phyloP scores from a whole-genome alignment of 2,113 vertebrate genomes.

The Salvelinus sp. region DNA sequence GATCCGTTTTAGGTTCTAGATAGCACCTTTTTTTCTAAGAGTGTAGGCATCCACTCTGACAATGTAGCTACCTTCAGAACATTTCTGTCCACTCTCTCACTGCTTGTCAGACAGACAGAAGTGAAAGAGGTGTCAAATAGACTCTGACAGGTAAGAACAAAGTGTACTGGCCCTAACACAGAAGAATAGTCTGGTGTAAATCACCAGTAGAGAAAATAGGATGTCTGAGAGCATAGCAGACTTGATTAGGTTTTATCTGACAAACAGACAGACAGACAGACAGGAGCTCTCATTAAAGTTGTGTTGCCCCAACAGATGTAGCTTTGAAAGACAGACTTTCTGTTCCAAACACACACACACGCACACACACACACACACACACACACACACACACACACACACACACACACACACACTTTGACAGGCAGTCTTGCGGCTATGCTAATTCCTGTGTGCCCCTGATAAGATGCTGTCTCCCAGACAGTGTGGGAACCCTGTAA shows the following conservation, averaged over 20 bases:
- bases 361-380: conserved; percentile 17
- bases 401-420: conserved; percentile 12
- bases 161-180: background rate
- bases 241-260: conserved; percentile 25
- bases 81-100: too few species aligned
- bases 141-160: too few species aligned
- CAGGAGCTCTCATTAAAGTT: conserved; percentile 30
- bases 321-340: background rate
- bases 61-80: background rate
- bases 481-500: conserved; percentile 55
- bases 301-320: too few species aligned
- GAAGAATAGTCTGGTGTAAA: background rate
- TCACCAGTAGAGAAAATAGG: background rate
- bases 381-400: conserved; percentile 12
- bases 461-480: conserved; percentile 44
- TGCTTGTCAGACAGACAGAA: background rate
- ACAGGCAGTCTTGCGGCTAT: background rate
- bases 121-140: background rate
- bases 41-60: background rate
- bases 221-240: conserved; percentile 15
- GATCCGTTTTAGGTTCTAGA: too few species aligned
- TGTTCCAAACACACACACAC: conserved; percentile 17
- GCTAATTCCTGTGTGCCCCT: conserved; percentile 46
- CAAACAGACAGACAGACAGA: background rate
- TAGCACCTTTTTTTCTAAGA: too few species aligned